Evolutionary conservation across 2,113 vertebrate genomes (phyloP), one percentile per base, ranked within the genome.

Genomic region (Hyperopisus bebe): DNA sequence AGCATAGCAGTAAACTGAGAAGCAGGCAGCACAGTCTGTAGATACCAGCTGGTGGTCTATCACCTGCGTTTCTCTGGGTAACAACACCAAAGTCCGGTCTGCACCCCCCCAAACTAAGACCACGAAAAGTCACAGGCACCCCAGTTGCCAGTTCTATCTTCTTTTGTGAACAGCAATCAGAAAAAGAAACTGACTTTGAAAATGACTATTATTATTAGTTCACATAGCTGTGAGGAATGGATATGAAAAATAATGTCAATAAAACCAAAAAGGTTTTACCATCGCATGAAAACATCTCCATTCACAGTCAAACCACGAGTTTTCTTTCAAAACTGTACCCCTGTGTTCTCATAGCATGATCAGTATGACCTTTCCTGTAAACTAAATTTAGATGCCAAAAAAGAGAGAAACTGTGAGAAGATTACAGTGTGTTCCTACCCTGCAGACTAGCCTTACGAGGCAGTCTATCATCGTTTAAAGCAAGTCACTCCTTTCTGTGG

Each of bases 171-270:
- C 1, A 7, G 17, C 90, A 86, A 88, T 91, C 47, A 88, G 91
- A 91, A 90, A 88, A 92, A 91, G 89, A 88, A 89, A 55, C 82
- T n/a, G 3, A 48, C 47, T 86, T 35, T 53, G 4, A 80, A 42
- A 80, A 80, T 42, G 0, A 35, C 39, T 80, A 17, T 77, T 47
- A n/a, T 17, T 39, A 15, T 77, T 48, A n/a, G 47, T 4, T 50
- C 27, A 27, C 87, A 31, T 24, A 35, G 27, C 44, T 88, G 35
- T 86, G 89, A 92, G 62, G n/a, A 89, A 91, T 89, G 90, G 90
- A 39, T 31, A 47, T 9, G 74, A 77, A 90, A 92, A 90, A 91
- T 92, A 91, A 84, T 55, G 80, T 80, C 31, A 62, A 88, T 13
- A 88, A 35, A 87, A 27, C 87, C 87, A 42, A 31, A 89, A 90